Base-by-base conservation (phyloP, 2,888 invertebrate genomes). In the Aphodius granarius region DNA sequence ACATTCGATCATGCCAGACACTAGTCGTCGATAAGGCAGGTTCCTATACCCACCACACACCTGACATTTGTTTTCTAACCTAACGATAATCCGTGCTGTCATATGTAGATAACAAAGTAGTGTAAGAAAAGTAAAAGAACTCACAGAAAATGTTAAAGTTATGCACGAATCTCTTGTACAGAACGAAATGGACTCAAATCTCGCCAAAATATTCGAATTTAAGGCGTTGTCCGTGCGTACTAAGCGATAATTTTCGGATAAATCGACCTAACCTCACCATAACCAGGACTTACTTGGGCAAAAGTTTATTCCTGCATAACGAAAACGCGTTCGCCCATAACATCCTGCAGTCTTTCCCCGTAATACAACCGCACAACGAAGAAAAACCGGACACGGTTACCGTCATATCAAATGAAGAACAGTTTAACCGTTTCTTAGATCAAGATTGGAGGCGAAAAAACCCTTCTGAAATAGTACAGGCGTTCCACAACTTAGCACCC, bases 391-490 rank as follows among this genome's bases (percentile, higher is more conserved):
- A 73, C 2, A 62, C 19, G 13, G 72, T 64, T 16, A 63, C 74
- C 18, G 19, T 66, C 0, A 71, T 80, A 5, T 22, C 68, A 6
- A 74, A 62, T 21, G 21, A 76, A n/a, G 73, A 78, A 13, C 80
- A 82, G 62, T 83, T 85, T 68, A 77, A 83, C 63, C 43, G 68
- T 1, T n/a, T 82, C 16, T 72, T 84, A 68, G 71, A 79, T 72
- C 78, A 78, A 65, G 77, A 83, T 75, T 87, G 85, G 84, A 81
- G 85, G 68, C 71, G 63, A 5, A 78, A 78, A 77, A 21, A 78
- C 0, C 81, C 84, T 13, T 76, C 79, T 18, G 83, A 84, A 66
- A 85, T 87, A n/a, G 80, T 85, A 0, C 77, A 82, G 13, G 82
- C 82, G 1, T 87, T 87, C 76, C 79, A 81, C 78, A 77, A 71